These are phyloP conservation scores for Cariama cristata DNA, from an alignment of 2,113 vertebrate species.

Conservation along the genomic window DNA sequence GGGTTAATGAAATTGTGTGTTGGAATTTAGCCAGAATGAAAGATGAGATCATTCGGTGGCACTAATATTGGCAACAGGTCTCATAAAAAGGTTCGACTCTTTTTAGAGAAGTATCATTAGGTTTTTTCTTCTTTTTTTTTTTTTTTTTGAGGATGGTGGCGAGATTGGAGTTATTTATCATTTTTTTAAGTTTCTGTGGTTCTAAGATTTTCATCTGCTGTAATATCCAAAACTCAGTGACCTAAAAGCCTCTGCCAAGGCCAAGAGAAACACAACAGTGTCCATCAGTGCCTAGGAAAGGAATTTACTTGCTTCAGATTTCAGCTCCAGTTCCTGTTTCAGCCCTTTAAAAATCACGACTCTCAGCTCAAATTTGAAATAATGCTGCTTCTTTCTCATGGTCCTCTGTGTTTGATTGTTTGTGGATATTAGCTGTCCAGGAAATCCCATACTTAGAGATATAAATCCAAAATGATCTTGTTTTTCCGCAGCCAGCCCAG, in stretches of 20 bases:
- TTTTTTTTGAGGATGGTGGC: slow-evolving; percentile 34
- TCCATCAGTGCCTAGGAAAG: slow-evolving; percentile 75
- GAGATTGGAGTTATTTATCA: slow-evolving; percentile 56
- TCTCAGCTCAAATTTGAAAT: slow-evolving; percentile 81
- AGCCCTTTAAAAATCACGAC: slow-evolving; percentile 78
- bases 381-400: slow-evolving; percentile 73
- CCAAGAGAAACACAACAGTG: slow-evolving; percentile 80
- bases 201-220: slow-evolving; percentile 54
- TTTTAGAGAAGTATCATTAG: slow-evolving; percentile 71
- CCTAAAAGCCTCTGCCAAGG: slow-evolving; percentile 57
- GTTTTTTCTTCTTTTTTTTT: background rate
- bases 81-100: slow-evolving; percentile 75
- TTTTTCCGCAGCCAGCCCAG: slow-evolving; percentile 81
- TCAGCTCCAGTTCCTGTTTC: slow-evolving; percentile 78
- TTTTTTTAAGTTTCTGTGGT: slow-evolving; percentile 67
- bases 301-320: slow-evolving; percentile 80
- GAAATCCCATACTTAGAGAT: slow-evolving; percentile 84
- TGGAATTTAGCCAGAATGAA: slow-evolving; percentile 86
- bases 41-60: slow-evolving; percentile 85
- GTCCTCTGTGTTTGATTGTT: slow-evolving; percentile 80
- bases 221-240: slow-evolving; percentile 64
- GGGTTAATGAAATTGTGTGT: slow-evolving; percentile 88
- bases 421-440: slow-evolving; percentile 85
- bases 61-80: slow-evolving; percentile 85
- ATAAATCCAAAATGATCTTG: slow-evolving; percentile 83